Conservation (phyloP, 2,797 vertebrate species). For the Eulemur rubriventer region DNA sequence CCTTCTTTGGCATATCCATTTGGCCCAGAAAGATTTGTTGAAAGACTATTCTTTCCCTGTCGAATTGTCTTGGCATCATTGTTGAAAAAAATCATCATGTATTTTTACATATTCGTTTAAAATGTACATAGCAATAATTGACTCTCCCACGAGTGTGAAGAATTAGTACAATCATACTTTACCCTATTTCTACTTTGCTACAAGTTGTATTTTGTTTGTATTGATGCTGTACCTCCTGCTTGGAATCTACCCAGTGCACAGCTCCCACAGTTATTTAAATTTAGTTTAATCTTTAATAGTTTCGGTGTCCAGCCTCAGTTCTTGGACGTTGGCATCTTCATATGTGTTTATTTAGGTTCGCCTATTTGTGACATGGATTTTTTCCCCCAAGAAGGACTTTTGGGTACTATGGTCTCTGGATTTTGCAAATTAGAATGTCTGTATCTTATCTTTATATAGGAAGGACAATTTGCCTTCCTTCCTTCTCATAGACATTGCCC, state of each 20-base stretch:
- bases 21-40: too few relatives aligned
- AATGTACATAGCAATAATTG: rapidly evolving
- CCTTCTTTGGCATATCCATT: too few relatives aligned
- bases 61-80: background rate
- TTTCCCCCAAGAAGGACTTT: background rate
- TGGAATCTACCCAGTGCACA: background rate
- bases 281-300: background rate
- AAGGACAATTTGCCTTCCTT: background rate
- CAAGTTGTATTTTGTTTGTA: background rate
- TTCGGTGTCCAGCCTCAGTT: rapidly evolving
- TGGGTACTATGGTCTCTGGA: background rate
- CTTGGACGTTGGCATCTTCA: background rate
- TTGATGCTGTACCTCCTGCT: rapidly evolving
- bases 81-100: rapidly evolving
- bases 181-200: rapidly evolving
- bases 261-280: background rate
- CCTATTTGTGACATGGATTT: background rate
- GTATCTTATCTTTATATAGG: background rate
- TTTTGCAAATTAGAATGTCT: background rate
- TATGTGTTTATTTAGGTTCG: background rate
- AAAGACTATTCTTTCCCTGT: rapidly evolving
- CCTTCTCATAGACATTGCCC: rapidly evolving
- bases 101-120: background rate
- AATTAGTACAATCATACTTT: rapidly evolving
- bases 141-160: rapidly evolving